Conservation (phyloP, 2,888 invertebrate species). For the Miltochrista miniata region DNA sequence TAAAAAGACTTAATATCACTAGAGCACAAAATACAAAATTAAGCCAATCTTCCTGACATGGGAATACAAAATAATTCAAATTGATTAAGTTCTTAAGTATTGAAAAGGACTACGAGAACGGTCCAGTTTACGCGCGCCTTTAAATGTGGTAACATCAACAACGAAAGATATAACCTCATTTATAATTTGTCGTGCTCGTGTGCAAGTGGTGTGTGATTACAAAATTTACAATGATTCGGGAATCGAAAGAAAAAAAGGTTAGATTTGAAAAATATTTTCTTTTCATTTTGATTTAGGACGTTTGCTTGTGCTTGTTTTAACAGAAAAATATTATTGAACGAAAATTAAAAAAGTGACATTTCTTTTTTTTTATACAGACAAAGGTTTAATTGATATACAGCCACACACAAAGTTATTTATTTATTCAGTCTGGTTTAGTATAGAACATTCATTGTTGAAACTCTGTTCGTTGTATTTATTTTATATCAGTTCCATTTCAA, state of each 20-base stretch:
- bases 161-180: constrained; percentile 27
- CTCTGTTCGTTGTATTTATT: no score
- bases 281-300: constrained; percentile 1
- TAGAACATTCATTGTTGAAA: no score
- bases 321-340: neutral
- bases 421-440: no score
- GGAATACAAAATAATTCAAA: no score
- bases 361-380: neutral
- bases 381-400: no score
- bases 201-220: constrained; percentile 19
- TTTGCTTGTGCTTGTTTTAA: neutral
- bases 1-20: no score
- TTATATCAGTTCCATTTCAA: no score
- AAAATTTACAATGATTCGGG: constrained; percentile 39
- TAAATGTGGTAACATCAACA: constrained; percentile 1
- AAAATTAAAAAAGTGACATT: neutral
- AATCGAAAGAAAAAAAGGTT: constrained; percentile 49
- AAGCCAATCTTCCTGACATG: no score
- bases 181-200: constrained; percentile 21
- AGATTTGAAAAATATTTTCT: constrained; percentile 4
- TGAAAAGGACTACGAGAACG: no score
- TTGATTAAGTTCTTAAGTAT: no score
- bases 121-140: neutral
- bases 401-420: no score
- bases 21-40: no score